Evolutionary conservation across 2,888 invertebrate genomes (phyloP).

Genomic region (Eristalis arbustorum): DNA sequence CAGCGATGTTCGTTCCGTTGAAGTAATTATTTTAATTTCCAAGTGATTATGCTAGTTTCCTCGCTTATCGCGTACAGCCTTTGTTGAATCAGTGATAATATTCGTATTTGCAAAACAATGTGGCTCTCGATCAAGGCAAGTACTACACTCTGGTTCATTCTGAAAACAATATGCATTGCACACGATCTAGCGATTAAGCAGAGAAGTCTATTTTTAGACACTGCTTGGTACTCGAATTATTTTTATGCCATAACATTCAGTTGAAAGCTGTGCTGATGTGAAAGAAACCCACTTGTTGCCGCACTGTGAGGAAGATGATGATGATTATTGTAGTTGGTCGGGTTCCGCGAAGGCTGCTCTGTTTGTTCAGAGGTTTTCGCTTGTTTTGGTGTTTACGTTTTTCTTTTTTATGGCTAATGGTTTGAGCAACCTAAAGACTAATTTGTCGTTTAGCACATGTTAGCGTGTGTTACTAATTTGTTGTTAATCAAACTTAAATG

Average conservation of each 20-base stretch:
- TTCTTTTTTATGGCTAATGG: neutral
- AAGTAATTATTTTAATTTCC: neutral
- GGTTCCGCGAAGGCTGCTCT: neutral
- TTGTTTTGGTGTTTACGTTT: slow-evolving; percentile 7
- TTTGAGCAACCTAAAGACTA: neutral
- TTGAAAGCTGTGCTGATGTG: neutral
- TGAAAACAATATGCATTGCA: neutral
- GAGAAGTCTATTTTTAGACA: slow-evolving; percentile 47
- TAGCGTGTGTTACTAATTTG: slow-evolving; percentile 11
- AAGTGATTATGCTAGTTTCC: slow-evolving; percentile 21
- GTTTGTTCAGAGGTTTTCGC: neutral
- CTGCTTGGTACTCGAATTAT: neutral
- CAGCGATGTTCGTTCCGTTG: slow-evolving; percentile 13
- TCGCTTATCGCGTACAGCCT: slow-evolving; percentile 7
- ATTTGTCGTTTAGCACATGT: slow-evolving; percentile 17
- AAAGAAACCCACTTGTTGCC: slow-evolving; percentile 12
- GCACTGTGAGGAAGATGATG: neutral
- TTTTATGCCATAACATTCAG: neutral
- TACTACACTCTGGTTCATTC: neutral
- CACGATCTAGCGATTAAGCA: slow-evolving; percentile 1
- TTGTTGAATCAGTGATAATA: slow-evolving; percentile 25
- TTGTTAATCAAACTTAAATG: slow-evolving; percentile 6
- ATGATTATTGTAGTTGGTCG: neutral
- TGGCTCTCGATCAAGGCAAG: slow-evolving; percentile 51
- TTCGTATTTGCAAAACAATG: slow-evolving; percentile 21